Conservation (phyloP, 2,797 vertebrate species). For the Lophius americanus region DNA sequence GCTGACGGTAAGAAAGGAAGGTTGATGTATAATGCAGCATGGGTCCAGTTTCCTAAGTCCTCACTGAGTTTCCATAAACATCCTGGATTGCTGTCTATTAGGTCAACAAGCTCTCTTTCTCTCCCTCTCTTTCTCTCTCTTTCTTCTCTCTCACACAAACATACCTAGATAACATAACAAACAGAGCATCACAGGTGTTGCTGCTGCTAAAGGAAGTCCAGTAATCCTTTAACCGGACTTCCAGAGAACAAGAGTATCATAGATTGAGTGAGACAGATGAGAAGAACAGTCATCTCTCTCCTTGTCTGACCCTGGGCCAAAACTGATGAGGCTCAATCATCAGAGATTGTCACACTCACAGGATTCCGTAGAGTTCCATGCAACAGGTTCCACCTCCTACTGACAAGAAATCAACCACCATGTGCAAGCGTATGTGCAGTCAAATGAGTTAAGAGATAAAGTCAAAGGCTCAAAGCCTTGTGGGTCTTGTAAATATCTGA, state of each 20-base stretch:
- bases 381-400: conserved; percentile 11
- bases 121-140: too few species aligned
- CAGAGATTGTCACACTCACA: background rate
- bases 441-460: conserved; percentile 3
- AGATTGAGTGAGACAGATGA: background rate
- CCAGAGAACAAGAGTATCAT: conserved; percentile 1
- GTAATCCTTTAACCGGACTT: background rate
- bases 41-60: conserved; percentile 68
- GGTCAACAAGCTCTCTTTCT: conserved; percentile 17
- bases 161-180: conserved; percentile 10
- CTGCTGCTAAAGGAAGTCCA: conserved; percentile 22
- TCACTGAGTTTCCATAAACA: conserved; percentile 75
- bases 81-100: conserved; percentile 39
- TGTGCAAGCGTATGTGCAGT: conserved; percentile 2
- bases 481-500: conserved; percentile 66
- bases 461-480: conserved; percentile 56
- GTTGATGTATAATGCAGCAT: conserved; percentile 69
- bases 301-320: background rate
- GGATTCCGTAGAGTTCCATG: conserved; percentile 6
- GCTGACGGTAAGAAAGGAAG: conserved; percentile 44
- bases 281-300: background rate
- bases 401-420: background rate
- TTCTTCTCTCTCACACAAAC: background rate
- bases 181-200: conserved; percentile 8
- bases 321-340: background rate